Evolutionary conservation across 1,140 invertebrate species (phyloP), one percentile per base, ranked within the genome.

Genomic region (Choristoneura fumiferana): DNA sequence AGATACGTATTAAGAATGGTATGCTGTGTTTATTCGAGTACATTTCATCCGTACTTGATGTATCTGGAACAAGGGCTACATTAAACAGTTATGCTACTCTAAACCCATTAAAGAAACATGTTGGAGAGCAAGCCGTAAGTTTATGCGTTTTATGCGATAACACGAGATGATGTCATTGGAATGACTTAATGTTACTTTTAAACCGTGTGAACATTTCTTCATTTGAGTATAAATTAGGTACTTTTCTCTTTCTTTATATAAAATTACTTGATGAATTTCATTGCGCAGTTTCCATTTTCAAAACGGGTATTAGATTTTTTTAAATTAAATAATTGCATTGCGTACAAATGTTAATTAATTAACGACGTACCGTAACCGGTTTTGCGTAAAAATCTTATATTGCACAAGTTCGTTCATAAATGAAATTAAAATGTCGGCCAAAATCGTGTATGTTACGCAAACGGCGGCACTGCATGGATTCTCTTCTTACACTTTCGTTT

Each of bases 401-500:
- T 40, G 15, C 39, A 40, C 38, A 40, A 40, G 15, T 9, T 40
- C 9, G 15, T 17, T 40, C 22, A 29, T 29, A 29, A 29, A 29
- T 29, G 39, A 40, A 40, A 13, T 9, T 18, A 45, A 14, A 8
- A 17, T 45, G 40, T 45, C 40, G 40, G 17, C 40, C 40, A 45
- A 45, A 45, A 18, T 18, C 54, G 40, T 56, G 57, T 43, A 37
- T 10, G 36, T 54, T 53, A 53, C 45, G 37, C 29, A 59, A 53
- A 29, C 17, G n/a, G 8, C 35, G 8, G 40, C 13, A 56, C 13
- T 12, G 17, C 10, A 45, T 54, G 45, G 38, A 59, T 45, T 62
- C 65, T 66, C 62, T 66, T 60, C 56, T 37, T 60, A 67, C n/a
- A n/a, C 60, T 67, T 67, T 67, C 65, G 54, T 65, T 60, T 40